Percentiles rank a stretch among this genome's conserved stretches.
These are phyloP conservation scores for Cyphomyrus plagiostoma DNA, from an alignment of 2,113 vertebrate species.

Conservation along the genomic window DNA sequence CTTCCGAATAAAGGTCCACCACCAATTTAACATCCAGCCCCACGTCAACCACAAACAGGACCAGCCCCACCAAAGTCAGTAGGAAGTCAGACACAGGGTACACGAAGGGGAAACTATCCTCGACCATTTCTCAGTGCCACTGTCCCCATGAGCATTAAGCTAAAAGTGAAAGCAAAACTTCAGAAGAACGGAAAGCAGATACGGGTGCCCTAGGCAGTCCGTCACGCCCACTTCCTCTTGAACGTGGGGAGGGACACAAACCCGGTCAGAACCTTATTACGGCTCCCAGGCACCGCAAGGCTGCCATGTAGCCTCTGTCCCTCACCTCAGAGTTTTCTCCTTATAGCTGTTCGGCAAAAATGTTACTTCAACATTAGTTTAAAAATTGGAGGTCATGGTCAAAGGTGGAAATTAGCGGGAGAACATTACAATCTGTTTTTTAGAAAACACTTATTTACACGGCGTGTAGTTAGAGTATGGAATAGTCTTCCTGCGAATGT, in stretches of 20 bases:
- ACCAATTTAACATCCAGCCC: conserved; percentile 31
- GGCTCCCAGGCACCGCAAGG: background rate
- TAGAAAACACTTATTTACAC: no score
- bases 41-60: conserved; percentile 37
- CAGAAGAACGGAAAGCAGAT: background rate
- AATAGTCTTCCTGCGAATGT: no score
- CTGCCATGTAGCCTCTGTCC: background rate
- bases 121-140: background rate
- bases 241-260: background rate
- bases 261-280: background rate
- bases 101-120: background rate
- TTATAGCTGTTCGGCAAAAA: background rate
- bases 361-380: no score
- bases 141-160: background rate
- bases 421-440: no score
- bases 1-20: conserved; percentile 40
- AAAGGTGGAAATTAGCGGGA: no score
- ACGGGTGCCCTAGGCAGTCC: background rate
- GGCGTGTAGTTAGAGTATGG: no score
- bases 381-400: no score
- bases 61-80: conserved; percentile 30
- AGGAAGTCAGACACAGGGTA: conserved; percentile 20
- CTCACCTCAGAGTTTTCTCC: background rate
- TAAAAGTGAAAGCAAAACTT: background rate
- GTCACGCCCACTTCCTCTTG: background rate